These are phyloP conservation scores for Drosophila pseudoobscura DNA, from an alignment of 1,140 invertebrate genomes.

Conservation along the genomic window DNA sequence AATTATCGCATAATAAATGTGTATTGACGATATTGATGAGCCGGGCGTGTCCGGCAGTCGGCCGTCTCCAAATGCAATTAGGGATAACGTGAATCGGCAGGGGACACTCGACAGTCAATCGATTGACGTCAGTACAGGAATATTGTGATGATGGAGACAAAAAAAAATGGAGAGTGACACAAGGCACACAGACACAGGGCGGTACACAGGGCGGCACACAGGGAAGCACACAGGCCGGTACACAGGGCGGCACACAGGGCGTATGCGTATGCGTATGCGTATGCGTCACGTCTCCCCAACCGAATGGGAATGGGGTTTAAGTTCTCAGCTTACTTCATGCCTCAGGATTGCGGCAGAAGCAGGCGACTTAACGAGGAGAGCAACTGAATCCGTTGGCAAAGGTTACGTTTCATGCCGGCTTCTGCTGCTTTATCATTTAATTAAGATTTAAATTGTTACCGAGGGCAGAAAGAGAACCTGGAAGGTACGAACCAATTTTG, in stretches of 20 bases:
- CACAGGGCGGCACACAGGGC: slow-evolving; percentile 6
- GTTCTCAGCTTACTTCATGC: slow-evolving; percentile 47
- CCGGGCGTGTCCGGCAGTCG: slow-evolving; percentile 11
- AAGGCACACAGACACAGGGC: background rate
- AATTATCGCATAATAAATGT: slow-evolving; percentile 76
- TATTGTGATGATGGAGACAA: slow-evolving; percentile 19
- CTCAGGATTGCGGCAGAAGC: slow-evolving; percentile 4
- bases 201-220: slow-evolving; percentile 43
- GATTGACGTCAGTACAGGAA: slow-evolving; percentile 72
- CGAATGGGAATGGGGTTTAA: slow-evolving; percentile 26
- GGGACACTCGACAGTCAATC: slow-evolving; percentile 61
- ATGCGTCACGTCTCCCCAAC: slow-evolving; percentile 42
- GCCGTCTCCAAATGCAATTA: slow-evolving; percentile 44
- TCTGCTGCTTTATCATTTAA: slow-evolving; percentile 70
- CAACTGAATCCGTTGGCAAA: slow-evolving; percentile 20
- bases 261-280: slow-evolving; percentile 26
- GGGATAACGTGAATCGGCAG: slow-evolving; percentile 24
- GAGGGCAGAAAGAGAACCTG: slow-evolving; percentile 10
- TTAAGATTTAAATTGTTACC: slow-evolving; percentile 57
- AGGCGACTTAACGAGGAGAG: slow-evolving; percentile 17
- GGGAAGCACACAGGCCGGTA: slow-evolving; percentile 5
- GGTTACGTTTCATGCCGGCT: slow-evolving; percentile 47
- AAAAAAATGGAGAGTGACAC: slow-evolving; percentile 34
- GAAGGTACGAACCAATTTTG: slow-evolving; percentile 10
- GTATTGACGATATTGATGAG: slow-evolving; percentile 58